Evolutionary conservation across 2,113 vertebrate genomes (phyloP).

Genomic region (Sylvietta virens): DNA sequence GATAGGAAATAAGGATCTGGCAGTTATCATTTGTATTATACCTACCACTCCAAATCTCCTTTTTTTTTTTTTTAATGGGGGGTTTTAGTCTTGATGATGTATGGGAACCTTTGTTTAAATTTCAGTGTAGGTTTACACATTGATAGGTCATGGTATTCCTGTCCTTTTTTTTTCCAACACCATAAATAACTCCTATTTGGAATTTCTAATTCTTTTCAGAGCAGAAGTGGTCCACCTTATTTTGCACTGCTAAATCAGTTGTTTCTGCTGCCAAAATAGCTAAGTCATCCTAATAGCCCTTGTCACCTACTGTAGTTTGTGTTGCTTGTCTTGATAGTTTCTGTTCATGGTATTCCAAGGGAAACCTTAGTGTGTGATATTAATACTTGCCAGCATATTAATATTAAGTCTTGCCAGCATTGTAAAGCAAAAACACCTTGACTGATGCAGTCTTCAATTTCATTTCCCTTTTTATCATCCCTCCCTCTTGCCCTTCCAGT

Average conservation of each 20-base stretch:
- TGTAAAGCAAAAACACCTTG: neutral
- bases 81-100: neutral
- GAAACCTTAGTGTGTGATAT: neutral
- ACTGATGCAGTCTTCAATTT: neutral
- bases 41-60: neutral
- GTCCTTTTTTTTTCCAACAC: neutral
- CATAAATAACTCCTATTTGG: neutral
- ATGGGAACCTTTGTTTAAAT: neutral
- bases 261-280: neutral
- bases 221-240: neutral
- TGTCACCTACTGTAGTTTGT: neutral
- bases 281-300: neutral
- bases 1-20: neutral
- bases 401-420: neutral
- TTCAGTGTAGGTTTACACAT: neutral
- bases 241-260: neutral
- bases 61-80: neutral
- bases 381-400: neutral
- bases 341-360: neutral
- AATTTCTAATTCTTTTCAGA: neutral
- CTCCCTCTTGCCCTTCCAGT: accelerated
- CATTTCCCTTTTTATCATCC: neutral
- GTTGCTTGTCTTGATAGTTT: neutral
- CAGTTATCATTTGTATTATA: neutral
- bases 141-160: neutral